Conservation (phyloP, 2,797 vertebrate species). For the Sebastes reedi region DNA sequence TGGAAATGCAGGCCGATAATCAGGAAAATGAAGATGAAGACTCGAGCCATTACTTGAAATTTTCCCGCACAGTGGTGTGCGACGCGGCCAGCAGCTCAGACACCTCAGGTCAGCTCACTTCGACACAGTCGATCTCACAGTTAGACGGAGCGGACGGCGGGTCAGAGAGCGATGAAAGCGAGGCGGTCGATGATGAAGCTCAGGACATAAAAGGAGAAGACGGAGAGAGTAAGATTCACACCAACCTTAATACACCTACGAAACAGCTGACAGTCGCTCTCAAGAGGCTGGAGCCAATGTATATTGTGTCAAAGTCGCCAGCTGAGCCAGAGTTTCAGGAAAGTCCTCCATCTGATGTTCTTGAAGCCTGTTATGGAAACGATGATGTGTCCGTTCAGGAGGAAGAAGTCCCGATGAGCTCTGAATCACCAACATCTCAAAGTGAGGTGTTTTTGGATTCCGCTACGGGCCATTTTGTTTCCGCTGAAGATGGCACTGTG, state of each 20-base stretch:
- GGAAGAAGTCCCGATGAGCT: conserved; percentile 56
- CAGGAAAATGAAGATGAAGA: conserved; percentile 77
- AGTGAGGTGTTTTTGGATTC: conserved; percentile 69
- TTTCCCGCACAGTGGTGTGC: conserved; percentile 85
- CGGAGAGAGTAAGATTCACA: background rate
- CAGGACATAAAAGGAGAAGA: conserved; percentile 15
- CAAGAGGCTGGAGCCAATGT: conserved; percentile 60
- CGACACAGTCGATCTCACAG: conserved; percentile 84
- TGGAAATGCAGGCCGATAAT: conserved; percentile 31
- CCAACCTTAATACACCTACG: conserved; percentile 48
- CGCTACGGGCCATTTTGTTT: conserved; percentile 66
- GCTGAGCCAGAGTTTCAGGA: conserved; percentile 19
- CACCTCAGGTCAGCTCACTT: conserved; percentile 38
- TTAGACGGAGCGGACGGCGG: conserved; percentile 90
- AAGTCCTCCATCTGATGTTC: conserved; percentile 5
- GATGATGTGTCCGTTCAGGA: conserved; percentile 53
- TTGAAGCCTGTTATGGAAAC: conserved; percentile 29
- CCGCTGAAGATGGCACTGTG: conserved; percentile 25
- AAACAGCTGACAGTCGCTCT: conserved; percentile 63
- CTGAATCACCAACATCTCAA: conserved; percentile 21
- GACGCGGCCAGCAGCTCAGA: conserved; percentile 68
- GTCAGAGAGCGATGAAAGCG: conserved; percentile 86
- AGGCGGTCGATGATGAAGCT: conserved; percentile 50
- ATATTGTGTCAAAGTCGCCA: conserved; percentile 23
- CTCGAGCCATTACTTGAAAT: conserved; percentile 78